Conservation (phyloP, 2,113 vertebrate genomes). For the Phaethon lepturus region DNA sequence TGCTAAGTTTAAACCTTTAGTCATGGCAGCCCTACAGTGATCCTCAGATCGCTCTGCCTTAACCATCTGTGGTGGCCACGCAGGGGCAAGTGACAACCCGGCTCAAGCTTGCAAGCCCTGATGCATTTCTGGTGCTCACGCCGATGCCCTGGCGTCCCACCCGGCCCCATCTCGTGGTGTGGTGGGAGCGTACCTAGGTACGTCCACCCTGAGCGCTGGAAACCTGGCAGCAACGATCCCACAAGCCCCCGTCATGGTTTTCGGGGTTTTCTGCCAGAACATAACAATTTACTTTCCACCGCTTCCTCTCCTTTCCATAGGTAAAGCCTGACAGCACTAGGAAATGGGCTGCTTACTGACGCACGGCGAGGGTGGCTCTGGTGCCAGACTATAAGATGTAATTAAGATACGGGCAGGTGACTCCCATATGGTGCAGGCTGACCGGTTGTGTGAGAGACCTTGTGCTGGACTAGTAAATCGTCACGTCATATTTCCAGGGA, state of each 20-base stretch:
- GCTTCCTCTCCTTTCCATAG: not conserved
- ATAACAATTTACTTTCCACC: not conserved
- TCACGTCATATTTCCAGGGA: not conserved
- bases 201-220: not conserved
- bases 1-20: not conserved
- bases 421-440: not conserved
- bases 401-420: not conserved
- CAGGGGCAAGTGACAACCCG: not conserved
- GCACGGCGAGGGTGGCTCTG: not conserved
- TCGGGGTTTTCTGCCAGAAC: not conserved
- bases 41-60: rapidly evolving
- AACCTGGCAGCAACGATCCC: not conserved
- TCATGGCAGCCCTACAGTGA: not conserved
- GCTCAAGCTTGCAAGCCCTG: not conserved
- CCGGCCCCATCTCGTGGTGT: rapidly evolving
- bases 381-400: not conserved
- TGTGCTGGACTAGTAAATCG: not conserved
- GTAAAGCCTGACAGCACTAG: not conserved
- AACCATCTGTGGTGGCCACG: not conserved
- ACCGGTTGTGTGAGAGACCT: not conserved
- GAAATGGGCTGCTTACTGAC: not conserved
- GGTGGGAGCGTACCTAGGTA: not conserved
- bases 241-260: not conserved
- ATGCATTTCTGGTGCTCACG: not conserved
- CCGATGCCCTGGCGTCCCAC: rapidly evolving